Conservation (phyloP, 2,888 invertebrate genomes). For the Meganola albula region DNA sequence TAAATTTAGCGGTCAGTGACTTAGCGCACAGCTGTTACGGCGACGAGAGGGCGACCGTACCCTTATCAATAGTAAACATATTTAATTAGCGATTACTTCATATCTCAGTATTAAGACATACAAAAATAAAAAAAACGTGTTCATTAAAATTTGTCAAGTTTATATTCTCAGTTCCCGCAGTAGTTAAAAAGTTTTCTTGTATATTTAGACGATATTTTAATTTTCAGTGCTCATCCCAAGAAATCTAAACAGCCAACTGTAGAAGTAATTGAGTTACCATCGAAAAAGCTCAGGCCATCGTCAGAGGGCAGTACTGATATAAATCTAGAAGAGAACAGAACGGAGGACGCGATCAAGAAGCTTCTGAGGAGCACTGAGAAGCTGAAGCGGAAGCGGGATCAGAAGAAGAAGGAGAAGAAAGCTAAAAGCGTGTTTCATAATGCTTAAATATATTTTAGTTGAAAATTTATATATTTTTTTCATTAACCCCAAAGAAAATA, state of each 20-base stretch:
- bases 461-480: neutral
- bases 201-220: constrained; percentile 2
- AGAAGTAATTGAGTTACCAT: constrained; percentile 16
- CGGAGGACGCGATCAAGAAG: constrained; percentile 54
- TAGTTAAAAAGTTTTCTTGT: too few species aligned
- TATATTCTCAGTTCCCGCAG: too few species aligned
- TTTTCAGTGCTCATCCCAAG: constrained; percentile 38
- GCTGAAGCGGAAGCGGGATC: constrained; percentile 55
- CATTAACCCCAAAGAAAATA: too few species aligned
- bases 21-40: too few species aligned
- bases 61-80: too few species aligned
- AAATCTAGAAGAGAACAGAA: constrained; percentile 25
- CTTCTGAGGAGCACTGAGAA: constrained; percentile 66
- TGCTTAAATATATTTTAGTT: constrained; percentile 41
- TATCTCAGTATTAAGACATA: too few species aligned
- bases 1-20: too few species aligned
- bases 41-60: too few species aligned
- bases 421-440: constrained; percentile 67
- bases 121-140: too few species aligned
- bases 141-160: too few species aligned
- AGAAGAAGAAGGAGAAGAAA: constrained; percentile 58
- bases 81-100: too few species aligned
- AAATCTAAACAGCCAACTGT: constrained; percentile 30
- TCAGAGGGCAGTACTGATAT: constrained; percentile 44
- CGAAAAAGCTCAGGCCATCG: constrained; percentile 47